A percentile compares a stretch with the other conserved stretches of the same genome.
phyloP scores from a whole-genome alignment of 2,113 vertebrate genomes.

The Chinchilla lanigera region DNA sequence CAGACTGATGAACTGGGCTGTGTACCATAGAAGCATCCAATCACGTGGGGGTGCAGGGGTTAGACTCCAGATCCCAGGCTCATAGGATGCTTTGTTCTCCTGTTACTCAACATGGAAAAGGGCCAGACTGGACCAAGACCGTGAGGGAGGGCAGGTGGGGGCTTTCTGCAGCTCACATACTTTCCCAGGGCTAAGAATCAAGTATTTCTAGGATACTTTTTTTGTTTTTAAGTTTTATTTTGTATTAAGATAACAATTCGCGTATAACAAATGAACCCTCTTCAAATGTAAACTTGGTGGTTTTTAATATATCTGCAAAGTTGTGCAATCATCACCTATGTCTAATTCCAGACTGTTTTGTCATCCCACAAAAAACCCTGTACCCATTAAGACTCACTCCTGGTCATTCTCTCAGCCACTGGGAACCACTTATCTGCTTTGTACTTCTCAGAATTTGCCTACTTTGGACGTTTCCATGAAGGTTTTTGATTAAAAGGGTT shows the following conservation, averaged over 20 bases:
- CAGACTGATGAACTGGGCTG: background rate
- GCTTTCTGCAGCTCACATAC: background rate
- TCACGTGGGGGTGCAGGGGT: accelerated
- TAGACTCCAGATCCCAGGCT: background rate
- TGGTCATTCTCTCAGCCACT: accelerated
- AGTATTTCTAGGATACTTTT: background rate
- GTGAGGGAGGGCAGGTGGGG: accelerated
- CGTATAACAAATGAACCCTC: background rate
- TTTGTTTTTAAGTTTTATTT: background rate
- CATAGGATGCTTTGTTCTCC: background rate
- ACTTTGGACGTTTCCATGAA: background rate
- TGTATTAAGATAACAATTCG: background rate
- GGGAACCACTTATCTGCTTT: background rate
- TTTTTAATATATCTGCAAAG: background rate
- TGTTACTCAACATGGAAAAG: background rate
- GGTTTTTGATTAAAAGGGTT: background rate
- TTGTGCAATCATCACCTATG: background rate
- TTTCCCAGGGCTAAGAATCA: background rate
- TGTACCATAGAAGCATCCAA: accelerated
- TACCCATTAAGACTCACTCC: background rate
- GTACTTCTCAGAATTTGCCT: background rate
- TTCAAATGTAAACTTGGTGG: background rate
- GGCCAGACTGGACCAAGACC: background rate
- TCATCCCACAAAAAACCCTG: background rate
- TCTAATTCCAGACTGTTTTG: background rate